phyloP scores from a whole-genome alignment of 2,113 vertebrate genomes.

The Rallus limicola region DNA sequence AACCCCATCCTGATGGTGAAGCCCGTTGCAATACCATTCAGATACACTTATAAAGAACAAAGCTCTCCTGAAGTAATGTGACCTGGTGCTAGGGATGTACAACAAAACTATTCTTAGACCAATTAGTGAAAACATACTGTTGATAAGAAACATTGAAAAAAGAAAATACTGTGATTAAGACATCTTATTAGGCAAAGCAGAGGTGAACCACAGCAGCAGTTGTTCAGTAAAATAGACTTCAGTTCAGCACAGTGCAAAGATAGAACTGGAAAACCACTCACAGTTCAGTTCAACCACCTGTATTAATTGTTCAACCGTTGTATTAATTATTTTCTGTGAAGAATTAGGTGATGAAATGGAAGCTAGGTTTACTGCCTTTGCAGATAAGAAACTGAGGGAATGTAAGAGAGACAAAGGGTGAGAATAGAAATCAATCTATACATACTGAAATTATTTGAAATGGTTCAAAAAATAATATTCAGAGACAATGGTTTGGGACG shows the following conservation, averaged over 20 bases:
- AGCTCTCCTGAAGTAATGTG: neutral
- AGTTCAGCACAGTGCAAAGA: neutral
- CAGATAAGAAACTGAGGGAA: neutral
- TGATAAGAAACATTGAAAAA: neutral
- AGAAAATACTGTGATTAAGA: neutral
- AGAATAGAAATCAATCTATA: neutral
- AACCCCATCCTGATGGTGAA: neutral
- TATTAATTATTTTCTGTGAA: neutral
- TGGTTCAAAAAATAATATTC: neutral
- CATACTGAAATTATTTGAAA: neutral
- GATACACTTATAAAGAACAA: neutral
- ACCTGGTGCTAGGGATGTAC: neutral
- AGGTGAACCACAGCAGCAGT: neutral
- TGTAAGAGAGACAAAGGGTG: neutral
- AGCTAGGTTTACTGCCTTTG: neutral
- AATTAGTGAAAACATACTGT: neutral
- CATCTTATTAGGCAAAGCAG: neutral
- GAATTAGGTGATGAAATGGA: neutral
- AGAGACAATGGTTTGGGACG: neutral
- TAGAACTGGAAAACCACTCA: neutral
- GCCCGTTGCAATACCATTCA: neutral
- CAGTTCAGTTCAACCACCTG: neutral
- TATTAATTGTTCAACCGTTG: too few species aligned
- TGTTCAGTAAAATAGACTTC: neutral
- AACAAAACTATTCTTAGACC: neutral